These are phyloP conservation scores for Steinernema khuongi DNA, from an alignment of 1,140 invertebrate species.

Conservation along the genomic window DNA sequence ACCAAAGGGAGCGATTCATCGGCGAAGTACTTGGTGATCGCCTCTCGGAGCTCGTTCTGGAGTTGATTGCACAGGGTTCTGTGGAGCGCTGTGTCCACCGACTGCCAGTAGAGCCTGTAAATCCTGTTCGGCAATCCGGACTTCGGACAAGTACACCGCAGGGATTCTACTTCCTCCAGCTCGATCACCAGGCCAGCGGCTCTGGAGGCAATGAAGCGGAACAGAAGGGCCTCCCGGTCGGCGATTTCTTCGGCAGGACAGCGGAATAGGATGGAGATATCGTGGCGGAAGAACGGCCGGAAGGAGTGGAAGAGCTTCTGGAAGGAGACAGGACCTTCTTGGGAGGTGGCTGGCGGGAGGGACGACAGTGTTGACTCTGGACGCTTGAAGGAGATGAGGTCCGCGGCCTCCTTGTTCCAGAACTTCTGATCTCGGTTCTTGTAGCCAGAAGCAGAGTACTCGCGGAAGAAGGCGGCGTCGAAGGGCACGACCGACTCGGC, in stretches of 20 bases:
- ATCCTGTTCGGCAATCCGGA: conserved; percentile 28
- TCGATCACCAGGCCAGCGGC: conserved; percentile 1
- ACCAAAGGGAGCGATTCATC: conserved; percentile 16
- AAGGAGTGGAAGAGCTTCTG: conserved; percentile 14
- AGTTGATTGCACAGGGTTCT: conserved; percentile 19
- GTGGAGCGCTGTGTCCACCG: conserved; percentile 13
- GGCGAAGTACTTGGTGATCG: conserved; percentile 13
- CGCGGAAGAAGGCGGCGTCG: background rate
- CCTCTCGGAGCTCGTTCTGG: conserved; percentile 22
- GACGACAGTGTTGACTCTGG: background rate
- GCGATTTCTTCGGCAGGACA: background rate
- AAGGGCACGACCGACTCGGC: conserved; percentile 29
- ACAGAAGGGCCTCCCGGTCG: background rate
- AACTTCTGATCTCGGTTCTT: conserved; percentile 6
- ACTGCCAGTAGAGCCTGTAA: conserved; percentile 30
- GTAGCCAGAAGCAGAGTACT: background rate
- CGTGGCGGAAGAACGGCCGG: conserved; percentile 23
- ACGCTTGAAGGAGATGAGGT: background rate
- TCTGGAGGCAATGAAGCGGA: conserved; percentile 12
- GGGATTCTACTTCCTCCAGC: conserved; percentile 10
- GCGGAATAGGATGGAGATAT: conserved; percentile 29
- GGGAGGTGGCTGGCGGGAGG: background rate
- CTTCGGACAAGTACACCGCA: conserved; percentile 29
- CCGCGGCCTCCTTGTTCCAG: background rate
- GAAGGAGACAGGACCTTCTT: background rate